Evolutionary conservation across 2,797 vertebrate species (phyloP).

Genomic region (Phrynocephalus forsythii): DNA sequence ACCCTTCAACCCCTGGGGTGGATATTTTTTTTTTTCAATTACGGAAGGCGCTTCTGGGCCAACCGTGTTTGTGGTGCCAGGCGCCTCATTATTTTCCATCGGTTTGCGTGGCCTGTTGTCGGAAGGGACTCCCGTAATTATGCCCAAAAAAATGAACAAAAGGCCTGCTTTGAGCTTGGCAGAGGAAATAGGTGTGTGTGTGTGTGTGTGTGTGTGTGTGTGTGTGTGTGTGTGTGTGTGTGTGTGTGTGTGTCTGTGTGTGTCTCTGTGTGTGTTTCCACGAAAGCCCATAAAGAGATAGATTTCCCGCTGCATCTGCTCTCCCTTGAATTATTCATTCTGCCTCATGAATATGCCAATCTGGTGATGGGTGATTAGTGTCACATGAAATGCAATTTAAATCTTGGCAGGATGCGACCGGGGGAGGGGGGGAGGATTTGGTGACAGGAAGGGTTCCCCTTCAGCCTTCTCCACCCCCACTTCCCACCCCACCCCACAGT

Average conservation of each 20-base stretch:
- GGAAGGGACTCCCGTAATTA: not conserved
- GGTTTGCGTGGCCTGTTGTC: not conserved
- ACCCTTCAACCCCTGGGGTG: not conserved
- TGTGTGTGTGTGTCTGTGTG: not conserved
- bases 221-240: not conserved
- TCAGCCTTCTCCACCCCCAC: not conserved
- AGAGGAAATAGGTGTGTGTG: not conserved
- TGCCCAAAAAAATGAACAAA: too few relatives aligned
- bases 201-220: not conserved
- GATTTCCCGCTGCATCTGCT: constrained; percentile 74
- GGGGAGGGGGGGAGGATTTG: not conserved
- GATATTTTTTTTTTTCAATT: not conserved
- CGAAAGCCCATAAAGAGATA: constrained; percentile 20
- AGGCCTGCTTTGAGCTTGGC: not conserved
- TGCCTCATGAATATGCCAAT: constrained; percentile 74
- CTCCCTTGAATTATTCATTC: constrained; percentile 78
- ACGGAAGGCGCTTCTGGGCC: not conserved
- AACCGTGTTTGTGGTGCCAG: not conserved
- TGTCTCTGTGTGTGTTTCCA: not conserved
- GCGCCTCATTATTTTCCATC: not conserved
- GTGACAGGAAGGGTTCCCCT: too few relatives aligned
- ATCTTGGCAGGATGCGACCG: constrained; percentile 40
- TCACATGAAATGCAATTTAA: constrained; percentile 63
- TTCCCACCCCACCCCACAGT: not conserved
- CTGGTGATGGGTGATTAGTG: constrained; percentile 63